Evolutionary conservation across 1,140 invertebrate genomes (phyloP), one percentile per base, ranked within the genome.

Genomic region (Protaetia brevitarsis): DNA sequence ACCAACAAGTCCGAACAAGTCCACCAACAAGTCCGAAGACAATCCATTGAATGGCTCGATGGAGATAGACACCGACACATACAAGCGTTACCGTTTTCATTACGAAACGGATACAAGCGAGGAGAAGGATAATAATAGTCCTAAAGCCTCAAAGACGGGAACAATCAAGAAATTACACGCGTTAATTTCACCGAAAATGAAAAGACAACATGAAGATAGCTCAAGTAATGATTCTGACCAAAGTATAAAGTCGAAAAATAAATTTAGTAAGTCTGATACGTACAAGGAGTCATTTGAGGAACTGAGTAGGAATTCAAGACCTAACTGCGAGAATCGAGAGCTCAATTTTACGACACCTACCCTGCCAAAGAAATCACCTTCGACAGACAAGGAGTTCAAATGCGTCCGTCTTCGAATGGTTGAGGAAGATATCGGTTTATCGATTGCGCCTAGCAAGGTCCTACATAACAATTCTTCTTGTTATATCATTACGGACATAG

Each of bases 401-500:
- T 76, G 79, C 69, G 70, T 85, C 30, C 76, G 80, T 58, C 69
- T 85, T 13, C 73, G 79, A 63, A 80, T 84, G 71, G 81, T 82
- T 65, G 76, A 81, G 6, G 81, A 82, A 67, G 81, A 82, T 60
- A 71, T 87, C 13, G 87, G 86, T 7, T 80, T 88, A 11, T 82
- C 83, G 70, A 86, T 88, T 51, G 83, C 82, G 16, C 82, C 82
- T 23, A 82, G 83, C 67, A 60, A 61, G 72, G 77, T 16, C 77
- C 78, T 41, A 78, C 79, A 34, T 21, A 8, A 13, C 11, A 61
- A 61, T 31, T 79, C 79, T 37, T 79, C 79, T 36, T 81, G 82
- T 29, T 88, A 86, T 71, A 81, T 85, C 67, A 85, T 88, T 57
- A 83, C 85, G 2, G 81, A 82, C 59, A 83, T 88, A 60, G 80